Base-by-base conservation (phyloP, 2,113 vertebrate genomes). In the Mesocricetus auratus region DNA sequence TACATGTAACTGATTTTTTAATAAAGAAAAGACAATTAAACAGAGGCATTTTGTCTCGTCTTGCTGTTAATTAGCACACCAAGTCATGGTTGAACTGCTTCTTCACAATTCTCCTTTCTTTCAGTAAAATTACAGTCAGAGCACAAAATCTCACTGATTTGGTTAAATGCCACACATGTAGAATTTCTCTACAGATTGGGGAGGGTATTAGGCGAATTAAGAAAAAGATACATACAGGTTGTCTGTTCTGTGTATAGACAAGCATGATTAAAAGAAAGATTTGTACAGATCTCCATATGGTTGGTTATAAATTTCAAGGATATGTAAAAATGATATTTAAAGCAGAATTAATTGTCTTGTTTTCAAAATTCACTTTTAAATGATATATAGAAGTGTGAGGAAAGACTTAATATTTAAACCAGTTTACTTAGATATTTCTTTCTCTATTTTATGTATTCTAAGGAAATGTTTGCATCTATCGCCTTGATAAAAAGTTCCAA, bases 1-100 rank as follows among this genome's bases (percentile, higher is more conserved):
- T 92, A 89, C 21, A 86, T 88, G 39, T 62, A 93, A 60, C 71
- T 94, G 39, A 86, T 74, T 83, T 83, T 96, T 94, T 96, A 95
- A 85, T 71, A 92, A 96, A 97, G 13, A 90, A 93, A 93, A 73
- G 58, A 69, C 92, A 86, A 90, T 60, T 71, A 93, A 86, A 7
- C 31, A 71, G 31, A 88, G n/a, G 10, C 39, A 92, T 75, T 83
- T 96, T 95, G 64, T 86, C 58, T 87, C 64, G 75, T 73, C 3
- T 62, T 95, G 58, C 31, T 56, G 29, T 92, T 96, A 88, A 94
- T 92, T 90, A 97, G 53, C 47, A 82, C 26, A 69, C 17, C 5
- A 79, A 94, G 47, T 93, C 21, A 86, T 77, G 36, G 17, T 90
- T 93, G 73, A 97, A 83, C 5, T 78, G 33, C n/a, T 85, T 88